These are phyloP conservation scores for Gorsachius goisagi DNA, from an alignment of 2,113 vertebrate genomes.

Conservation along the genomic window DNA sequence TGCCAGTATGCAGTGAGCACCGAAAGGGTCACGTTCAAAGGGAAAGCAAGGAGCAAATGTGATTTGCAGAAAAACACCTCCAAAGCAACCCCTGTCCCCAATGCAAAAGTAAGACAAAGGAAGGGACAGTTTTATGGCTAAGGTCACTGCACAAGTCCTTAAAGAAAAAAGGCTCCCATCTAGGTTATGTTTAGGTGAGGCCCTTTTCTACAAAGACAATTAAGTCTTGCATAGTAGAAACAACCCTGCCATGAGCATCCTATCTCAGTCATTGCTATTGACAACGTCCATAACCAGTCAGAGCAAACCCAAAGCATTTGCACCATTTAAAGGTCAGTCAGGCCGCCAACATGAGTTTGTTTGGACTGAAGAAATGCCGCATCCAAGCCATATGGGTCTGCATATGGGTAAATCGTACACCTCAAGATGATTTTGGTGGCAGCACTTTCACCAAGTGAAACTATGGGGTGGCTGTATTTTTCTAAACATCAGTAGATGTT, in stretches of 20 bases:
- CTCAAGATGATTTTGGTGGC: not conserved
- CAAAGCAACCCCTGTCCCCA: accelerated
- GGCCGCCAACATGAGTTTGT: accelerated
- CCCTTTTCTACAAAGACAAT: not conserved
- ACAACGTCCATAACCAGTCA: not conserved
- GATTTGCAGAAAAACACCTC: not conserved
- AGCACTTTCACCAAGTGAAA: not conserved
- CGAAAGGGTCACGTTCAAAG: not conserved
- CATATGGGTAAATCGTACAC: not conserved
- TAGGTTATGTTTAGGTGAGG: not conserved
- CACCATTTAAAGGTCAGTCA: not conserved
- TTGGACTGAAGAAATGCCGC: not conserved
- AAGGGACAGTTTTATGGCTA: not conserved
- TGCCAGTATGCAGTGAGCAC: not conserved
- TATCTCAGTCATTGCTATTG: not conserved
- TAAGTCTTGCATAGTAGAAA: not conserved
- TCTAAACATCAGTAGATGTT: not conserved
- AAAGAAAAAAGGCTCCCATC: not conserved
- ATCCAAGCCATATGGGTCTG: not conserved
- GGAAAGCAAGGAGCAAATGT: not conserved
- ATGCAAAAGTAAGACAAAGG: not conserved
- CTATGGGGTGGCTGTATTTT: not conserved
- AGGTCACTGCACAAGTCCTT: not conserved
- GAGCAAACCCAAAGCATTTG: not conserved
- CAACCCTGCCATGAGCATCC: not conserved